Base-by-base conservation (phyloP, 1,140 invertebrate species). In the Dinoponera quadriceps region DNA sequence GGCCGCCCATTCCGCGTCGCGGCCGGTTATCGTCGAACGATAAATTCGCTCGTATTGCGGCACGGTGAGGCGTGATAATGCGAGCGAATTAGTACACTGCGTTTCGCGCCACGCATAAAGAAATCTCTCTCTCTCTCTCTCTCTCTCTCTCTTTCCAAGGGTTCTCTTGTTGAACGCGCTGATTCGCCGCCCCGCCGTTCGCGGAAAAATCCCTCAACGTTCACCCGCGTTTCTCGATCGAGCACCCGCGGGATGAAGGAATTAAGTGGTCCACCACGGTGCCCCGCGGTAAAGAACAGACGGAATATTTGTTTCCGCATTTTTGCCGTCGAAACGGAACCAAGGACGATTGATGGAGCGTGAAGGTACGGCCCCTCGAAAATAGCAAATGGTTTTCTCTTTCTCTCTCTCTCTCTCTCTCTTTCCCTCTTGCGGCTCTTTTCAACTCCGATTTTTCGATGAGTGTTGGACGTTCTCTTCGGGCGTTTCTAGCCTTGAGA, bases 281-380 rank as follows among this genome's bases (percentile, higher is more conserved):
- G 2, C 29, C 16, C 51, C 63, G 48, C 54, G 20, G 51, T 22
- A 4, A 57, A 11, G 25, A n/a, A 20, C 25, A 86, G 73, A 84
- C 29, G 22, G 20, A 20, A 55, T 62, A 69, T 86, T 82, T 85
- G n/a, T 86, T 74, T 33, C 33, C 33, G 38, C 27, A 14, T 68
- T 73, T 82, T 55, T 51, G 25, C 49, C 66, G 49, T 14, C 44
- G 54, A 72, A 44, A 85, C 44, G 66, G 54, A 85, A 86, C 69
- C 75, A 82, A 86, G 85, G 83, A 82, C 69, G 55, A 25, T 27
- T 62, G 57, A 51, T 57, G 54, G 55, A 65, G 83, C 85, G 63
- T 85, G 55, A 85, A 85, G 59, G 33, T 22, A 4, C 25, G 16
- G 18, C 13, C 59, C 48, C 38, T 62, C 20, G 55, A 74, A 74